phyloP scores from a whole-genome alignment of 2,113 vertebrate genomes.

The Mungos mungo region DNA sequence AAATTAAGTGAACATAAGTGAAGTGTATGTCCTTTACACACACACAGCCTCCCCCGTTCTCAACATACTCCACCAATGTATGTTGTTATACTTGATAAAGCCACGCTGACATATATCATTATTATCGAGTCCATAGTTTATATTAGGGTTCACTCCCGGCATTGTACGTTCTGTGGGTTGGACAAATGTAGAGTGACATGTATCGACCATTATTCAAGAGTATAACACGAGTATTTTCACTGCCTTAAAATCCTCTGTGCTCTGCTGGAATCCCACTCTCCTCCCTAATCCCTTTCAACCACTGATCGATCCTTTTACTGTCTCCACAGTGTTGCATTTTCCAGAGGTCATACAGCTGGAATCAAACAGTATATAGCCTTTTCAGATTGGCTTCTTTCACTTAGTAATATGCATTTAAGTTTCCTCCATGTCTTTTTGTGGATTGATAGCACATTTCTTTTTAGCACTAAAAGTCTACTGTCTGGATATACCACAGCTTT shows the following conservation, averaged over 20 bases:
- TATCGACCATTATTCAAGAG: background rate
- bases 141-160: background rate
- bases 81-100: background rate
- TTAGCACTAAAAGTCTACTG: background rate
- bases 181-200: background rate
- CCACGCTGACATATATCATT: background rate
- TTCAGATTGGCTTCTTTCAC: background rate
- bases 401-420: background rate
- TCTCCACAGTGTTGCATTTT: background rate
- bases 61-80: background rate
- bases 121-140: background rate
- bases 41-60: background rate
- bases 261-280: background rate
- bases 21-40: background rate
- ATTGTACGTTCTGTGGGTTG: background rate
- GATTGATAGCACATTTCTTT: background rate
- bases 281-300: background rate
- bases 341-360: background rate
- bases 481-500: background rate
- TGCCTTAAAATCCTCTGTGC: background rate
- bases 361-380: background rate
- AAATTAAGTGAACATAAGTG: background rate
- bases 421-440: background rate
- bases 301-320: too few relatives aligned
- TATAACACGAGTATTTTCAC: background rate